Conservation (phyloP, 2,888 invertebrate species). For the Pocota personata region DNA sequence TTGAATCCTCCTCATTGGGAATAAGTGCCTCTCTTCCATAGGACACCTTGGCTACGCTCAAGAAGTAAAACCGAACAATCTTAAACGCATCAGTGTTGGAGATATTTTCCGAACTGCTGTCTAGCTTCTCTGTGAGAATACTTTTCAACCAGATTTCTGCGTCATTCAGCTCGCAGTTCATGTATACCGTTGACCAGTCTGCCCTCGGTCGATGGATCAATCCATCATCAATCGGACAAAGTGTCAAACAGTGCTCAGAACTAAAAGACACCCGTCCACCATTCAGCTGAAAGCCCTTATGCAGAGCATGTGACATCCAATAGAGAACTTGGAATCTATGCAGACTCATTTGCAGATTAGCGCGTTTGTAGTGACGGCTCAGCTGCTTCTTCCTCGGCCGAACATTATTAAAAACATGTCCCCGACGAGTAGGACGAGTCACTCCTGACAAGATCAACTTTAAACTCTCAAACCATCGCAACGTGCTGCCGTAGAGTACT, state of each 20-base stretch:
- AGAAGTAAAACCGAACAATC: constrained; percentile 83
- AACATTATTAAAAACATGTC: constrained; percentile 92
- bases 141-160: constrained; percentile 96
- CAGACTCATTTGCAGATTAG: constrained; percentile 92
- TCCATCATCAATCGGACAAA: constrained; percentile 91
- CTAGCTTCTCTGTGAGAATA: constrained; percentile 85
- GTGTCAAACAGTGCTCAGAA: constrained; percentile 89
- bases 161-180: constrained; percentile 96
- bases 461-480: constrained; percentile 97
- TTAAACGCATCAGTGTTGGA: constrained; percentile 81
- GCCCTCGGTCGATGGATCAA: constrained; percentile 93
- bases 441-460: constrained; percentile 96
- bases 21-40: constrained; percentile 92
- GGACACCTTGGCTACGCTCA: constrained; percentile 95
- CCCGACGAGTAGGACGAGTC: constrained; percentile 96
- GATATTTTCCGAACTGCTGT: constrained; percentile 81
- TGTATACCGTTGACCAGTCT: constrained; percentile 95
- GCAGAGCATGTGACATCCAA: constrained; percentile 99
- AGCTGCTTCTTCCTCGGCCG: constrained; percentile 94
- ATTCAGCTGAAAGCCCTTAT: constrained; percentile 93
- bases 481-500: constrained; percentile 95
- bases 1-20: constrained; percentile 82
- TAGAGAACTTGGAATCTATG: constrained; percentile 92
- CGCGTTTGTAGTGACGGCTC: constrained; percentile 94
- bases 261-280: constrained; percentile 92